Base-by-base conservation (phyloP, 2,113 vertebrate species). In the Cottus gobio region DNA sequence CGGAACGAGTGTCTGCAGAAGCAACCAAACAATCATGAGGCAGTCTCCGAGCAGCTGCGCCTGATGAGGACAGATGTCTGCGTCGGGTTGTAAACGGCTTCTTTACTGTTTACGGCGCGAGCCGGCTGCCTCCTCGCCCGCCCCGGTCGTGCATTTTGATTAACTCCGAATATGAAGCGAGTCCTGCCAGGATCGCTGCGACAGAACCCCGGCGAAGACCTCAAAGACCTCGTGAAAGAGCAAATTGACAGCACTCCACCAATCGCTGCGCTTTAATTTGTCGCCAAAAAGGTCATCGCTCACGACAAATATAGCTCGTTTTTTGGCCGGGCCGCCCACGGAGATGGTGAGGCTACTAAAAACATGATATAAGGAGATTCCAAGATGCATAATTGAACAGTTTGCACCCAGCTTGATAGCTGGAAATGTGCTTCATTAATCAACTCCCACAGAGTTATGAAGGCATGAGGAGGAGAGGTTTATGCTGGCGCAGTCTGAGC, bases 361-460 rank as follows among this genome's bases (percentile, higher is more conserved):
- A 93, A 92, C 89, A 85, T 86, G 88, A 91, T 91, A 89, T 87
- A 88, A 90, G 88, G 85, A 91, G 82, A 90, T 89, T 93, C 87
- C 84, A 85, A 91, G 88, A 91, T 93, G 86, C 88, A 94, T 92
- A 94, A 94, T 92, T 93, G 91, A 93, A 91, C 92, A 94, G 89
- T 94, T 93, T 92, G 89, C 87, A 82, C 90, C 84, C 89, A 88
- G 93, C 91, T 91, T 91, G 90, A 93, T 90, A 76, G 88, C 87
- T 86, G 77, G 71, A 85, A 91, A 93, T 90, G 79, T 75, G 77
- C 72, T 88, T 90, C 87, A 93, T 94, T 93, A 91, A 94, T 94
- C 92, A 93, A 88, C 84, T 87, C 93, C 91, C 82, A 90, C 86
- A 31, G 91, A 92, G 90, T 87, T 76, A 77, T 68, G 77, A 87